Evolutionary conservation across 2,797 vertebrate genomes (phyloP), one percentile per base, ranked within the genome.

Genomic region (Tachyglossus aculeatus): DNA sequence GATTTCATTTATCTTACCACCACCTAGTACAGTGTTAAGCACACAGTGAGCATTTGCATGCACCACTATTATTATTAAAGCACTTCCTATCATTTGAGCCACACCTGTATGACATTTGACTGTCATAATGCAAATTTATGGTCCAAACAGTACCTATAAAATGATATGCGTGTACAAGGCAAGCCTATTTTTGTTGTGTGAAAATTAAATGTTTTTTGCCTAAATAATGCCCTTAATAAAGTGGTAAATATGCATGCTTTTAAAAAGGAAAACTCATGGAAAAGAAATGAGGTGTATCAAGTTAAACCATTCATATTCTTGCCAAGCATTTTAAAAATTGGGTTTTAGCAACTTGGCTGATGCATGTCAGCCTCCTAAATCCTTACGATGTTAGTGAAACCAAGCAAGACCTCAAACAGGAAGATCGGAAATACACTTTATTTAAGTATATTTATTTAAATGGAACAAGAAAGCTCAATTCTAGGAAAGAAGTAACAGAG

Each of bases 251-350:
- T 39, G 50, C 71, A 64, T 80, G 83, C 77, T 47, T 48, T 19
- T 55, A 61, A 77, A 60, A 74, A 66, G 62, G 71, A 75, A 40
- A 52, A 21, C 53, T 44, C 68, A 81, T 83, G 77, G 71, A 80
- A 84, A 70, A 75, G 75, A 76, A 87, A 81, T 67, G 76, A 76
- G 73, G 73, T 73, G 71, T 67, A 62, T 83, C 66, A 77, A 73
- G 73, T 80, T 76, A 73, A 78, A 67, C 76, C 68, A 78, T 71
- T 59, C 76, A 13, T 64, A 67, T 76, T 66, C 67, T 76, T 59
- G 43, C 38, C 54, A 61, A 85, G 53, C 62, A 43, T 15, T 80
- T 83, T 36, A 40, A 34, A 70, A 62, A 54, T 31, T 61, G 59
- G 70, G 71, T 51, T 71, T 53, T 44, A 24, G 0, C n/a, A n/a